Percentiles rank a stretch among this genome's conserved stretches.
phyloP scores from a whole-genome alignment of 2,113 vertebrate species.

The Eurystomus gularis region DNA sequence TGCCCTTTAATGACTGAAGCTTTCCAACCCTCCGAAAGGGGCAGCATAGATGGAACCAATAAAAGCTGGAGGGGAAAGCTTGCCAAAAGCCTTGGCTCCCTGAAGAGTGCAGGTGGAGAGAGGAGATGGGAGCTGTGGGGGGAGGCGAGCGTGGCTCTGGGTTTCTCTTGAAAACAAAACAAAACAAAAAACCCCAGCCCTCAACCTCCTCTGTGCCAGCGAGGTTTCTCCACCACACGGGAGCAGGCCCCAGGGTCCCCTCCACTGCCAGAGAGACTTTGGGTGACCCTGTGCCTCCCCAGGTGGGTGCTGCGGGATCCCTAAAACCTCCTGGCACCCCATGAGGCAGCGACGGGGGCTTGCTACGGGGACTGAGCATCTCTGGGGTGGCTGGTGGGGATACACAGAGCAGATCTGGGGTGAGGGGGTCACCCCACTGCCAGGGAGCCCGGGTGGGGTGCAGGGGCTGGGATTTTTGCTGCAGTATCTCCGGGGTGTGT shows the following conservation, averaged over 20 bases:
- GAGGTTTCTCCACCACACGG: neutral
- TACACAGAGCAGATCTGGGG: neutral
- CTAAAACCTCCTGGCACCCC: neutral
- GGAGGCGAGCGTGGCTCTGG: conserved; percentile 35
- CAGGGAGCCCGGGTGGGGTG: neutral
- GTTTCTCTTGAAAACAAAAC: neutral
- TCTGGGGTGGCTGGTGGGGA: neutral
- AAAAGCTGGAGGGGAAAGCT: conserved; percentile 70
- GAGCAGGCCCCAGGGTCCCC: neutral
- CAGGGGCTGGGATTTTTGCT: neutral
- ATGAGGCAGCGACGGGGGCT: neutral
- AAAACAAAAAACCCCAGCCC: neutral
- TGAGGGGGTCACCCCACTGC: neutral
- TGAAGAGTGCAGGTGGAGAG: conserved; percentile 81
- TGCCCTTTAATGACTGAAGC: conserved; percentile 54
- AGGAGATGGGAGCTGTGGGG: conserved; percentile 70
- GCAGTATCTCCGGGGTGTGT: neutral
- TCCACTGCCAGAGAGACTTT: rapidly evolving
- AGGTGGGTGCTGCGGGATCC: rapidly evolving
- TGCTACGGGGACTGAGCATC: rapidly evolving
- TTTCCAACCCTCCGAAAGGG: conserved; percentile 67
- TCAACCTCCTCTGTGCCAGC: neutral
- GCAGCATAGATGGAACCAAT: conserved; percentile 79
- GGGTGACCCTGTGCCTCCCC: neutral
- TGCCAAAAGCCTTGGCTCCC: conserved; percentile 79